phyloP scores from a whole-genome alignment of 2,113 vertebrate species.

The Centropristis striata region DNA sequence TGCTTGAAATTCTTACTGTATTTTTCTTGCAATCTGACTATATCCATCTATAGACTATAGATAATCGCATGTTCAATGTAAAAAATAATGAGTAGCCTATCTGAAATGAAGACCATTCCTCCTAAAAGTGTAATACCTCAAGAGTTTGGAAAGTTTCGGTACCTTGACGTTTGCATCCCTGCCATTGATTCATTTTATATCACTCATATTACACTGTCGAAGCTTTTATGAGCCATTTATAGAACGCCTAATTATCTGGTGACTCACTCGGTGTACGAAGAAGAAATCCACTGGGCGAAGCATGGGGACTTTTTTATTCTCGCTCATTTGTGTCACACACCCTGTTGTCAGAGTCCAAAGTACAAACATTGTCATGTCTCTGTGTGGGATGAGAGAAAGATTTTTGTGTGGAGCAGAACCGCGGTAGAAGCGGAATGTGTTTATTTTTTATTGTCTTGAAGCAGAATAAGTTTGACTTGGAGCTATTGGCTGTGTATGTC shows the following conservation, averaged over 20 bases:
- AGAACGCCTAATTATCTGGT: not conserved
- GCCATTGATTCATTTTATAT: not conserved
- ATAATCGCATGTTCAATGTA: too few species aligned
- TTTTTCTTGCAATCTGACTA: too few species aligned
- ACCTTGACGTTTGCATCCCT: too few species aligned
- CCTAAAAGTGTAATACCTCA: too few species aligned
- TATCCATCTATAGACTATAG: too few species aligned
- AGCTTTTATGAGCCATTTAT: conserved; percentile 19
- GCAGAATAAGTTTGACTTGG: conserved; percentile 5
- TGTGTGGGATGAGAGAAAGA: not conserved
- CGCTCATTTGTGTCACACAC: conserved; percentile 1
- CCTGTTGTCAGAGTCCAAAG: not conserved
- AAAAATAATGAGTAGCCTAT: too few species aligned
- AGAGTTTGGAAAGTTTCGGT: too few species aligned
- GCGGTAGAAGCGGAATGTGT: not conserved
- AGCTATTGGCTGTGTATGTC: conserved; percentile 27
- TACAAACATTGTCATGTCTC: conserved; percentile 4
- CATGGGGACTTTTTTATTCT: not conserved
- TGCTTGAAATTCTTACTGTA: too few species aligned
- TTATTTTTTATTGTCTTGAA: conserved; percentile 6
- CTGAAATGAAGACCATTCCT: too few species aligned
- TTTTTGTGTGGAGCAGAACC: not conserved
- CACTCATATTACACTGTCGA: not conserved
- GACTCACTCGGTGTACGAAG: not conserved
- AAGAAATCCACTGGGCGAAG: not conserved